A percentile compares a stretch with the other conserved stretches of the same genome.
Evolutionary conservation across 2,888 invertebrate species (phyloP).

Genomic region (Eretmocerus hayati): DNA sequence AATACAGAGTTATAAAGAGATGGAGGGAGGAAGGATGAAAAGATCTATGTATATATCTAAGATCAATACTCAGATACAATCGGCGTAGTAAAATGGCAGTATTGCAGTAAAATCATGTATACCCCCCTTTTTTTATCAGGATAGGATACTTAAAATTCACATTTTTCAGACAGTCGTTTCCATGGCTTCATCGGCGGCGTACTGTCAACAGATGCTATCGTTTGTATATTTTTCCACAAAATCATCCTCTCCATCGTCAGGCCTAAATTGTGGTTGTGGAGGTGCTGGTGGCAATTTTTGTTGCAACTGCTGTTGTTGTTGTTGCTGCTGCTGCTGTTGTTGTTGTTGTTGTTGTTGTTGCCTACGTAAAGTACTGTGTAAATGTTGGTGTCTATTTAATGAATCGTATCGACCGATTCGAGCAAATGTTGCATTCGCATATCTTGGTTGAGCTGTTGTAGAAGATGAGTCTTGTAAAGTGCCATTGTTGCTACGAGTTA

Average conservation of each 20-base stretch:
- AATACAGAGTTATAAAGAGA: too few species aligned
- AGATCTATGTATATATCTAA: too few species aligned
- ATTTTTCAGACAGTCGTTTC: slow-evolving; percentile 46
- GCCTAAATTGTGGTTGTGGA: neutral
- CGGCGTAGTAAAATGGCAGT: too few species aligned
- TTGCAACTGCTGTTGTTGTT: neutral
- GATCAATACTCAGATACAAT: too few species aligned
- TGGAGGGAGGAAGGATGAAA: too few species aligned
- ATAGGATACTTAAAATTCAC: too few species aligned
- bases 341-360: slow-evolving; percentile 17
- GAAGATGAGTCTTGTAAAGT: slow-evolving; percentile 29
- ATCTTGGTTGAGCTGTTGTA: slow-evolving; percentile 18
- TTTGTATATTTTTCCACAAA: slow-evolving; percentile 51
- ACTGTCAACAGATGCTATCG: slow-evolving; percentile 69
- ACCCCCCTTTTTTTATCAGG: too few species aligned
- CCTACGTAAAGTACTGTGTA: neutral
- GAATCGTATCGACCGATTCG: slow-evolving; percentile 25
- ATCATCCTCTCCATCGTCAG: slow-evolving; percentile 14
- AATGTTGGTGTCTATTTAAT: neutral
- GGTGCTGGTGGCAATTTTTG: neutral
- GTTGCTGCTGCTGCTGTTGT: slow-evolving; percentile 15
- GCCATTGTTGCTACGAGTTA: slow-evolving; percentile 44
- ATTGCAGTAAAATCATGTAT: too few species aligned
- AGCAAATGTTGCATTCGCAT: slow-evolving; percentile 15
- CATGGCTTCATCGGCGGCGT: slow-evolving; percentile 39